Conservation (phyloP, 2,113 vertebrate genomes). For the Nycticryphes semicollaris region DNA sequence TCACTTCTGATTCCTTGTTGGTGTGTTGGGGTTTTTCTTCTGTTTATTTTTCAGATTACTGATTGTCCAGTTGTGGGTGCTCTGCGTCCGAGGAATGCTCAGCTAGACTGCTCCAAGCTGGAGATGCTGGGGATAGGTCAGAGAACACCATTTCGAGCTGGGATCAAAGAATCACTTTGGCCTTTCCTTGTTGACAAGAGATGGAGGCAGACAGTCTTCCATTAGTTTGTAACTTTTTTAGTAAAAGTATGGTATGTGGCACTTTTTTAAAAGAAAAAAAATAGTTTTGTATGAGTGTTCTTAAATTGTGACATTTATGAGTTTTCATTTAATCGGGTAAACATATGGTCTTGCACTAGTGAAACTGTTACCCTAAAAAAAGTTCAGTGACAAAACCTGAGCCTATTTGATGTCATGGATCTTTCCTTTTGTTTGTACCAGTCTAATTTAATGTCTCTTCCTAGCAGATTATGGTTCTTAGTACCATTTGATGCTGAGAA, state of each 20-base stretch:
- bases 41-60: slow-evolving; percentile 79
- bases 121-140: slow-evolving; percentile 89
- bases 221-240: slow-evolving; percentile 76
- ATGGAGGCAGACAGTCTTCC: slow-evolving; percentile 96
- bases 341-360: slow-evolving; percentile 77
- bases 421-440: slow-evolving; percentile 35
- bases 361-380: slow-evolving; percentile 43
- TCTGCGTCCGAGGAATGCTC: slow-evolving; percentile 86
- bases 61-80: slow-evolving; percentile 84
- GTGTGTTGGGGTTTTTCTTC: neutral
- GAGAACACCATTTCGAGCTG: slow-evolving; percentile 82
- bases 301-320: slow-evolving; percentile 67
- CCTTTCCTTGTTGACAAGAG: slow-evolving; percentile 93
- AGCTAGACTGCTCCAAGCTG: slow-evolving; percentile 88
- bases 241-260: slow-evolving; percentile 68
- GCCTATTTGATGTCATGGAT: slow-evolving; percentile 37
- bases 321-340: slow-evolving; percentile 74
- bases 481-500: slow-evolving; percentile 39
- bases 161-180: slow-evolving; percentile 91
- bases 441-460: slow-evolving; percentile 5
- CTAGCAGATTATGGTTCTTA: slow-evolving; percentile 43
- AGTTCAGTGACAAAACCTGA: slow-evolving; percentile 30
- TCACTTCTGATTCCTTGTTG: neutral
- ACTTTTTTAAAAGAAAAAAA: slow-evolving; percentile 77
- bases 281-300: slow-evolving; percentile 83